Evolutionary conservation across 1,140 invertebrate genomes (phyloP).

Genomic region (Tetramorium parvispinum): DNA sequence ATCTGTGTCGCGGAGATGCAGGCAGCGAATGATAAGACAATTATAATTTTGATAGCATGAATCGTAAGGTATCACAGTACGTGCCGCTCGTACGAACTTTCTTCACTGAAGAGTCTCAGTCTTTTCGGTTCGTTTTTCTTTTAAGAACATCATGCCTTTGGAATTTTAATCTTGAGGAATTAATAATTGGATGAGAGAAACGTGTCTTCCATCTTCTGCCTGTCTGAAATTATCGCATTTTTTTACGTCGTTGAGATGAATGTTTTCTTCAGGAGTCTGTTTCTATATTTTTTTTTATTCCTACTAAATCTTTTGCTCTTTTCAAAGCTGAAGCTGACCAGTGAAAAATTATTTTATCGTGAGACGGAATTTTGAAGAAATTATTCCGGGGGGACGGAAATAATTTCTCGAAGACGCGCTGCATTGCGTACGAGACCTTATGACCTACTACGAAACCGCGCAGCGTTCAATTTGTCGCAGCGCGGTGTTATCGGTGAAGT

Average conservation of each 20-base stretch:
- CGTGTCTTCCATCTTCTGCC: background rate
- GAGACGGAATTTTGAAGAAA: background rate
- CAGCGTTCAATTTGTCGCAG: slow-evolving; percentile 4
- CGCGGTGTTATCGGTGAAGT: slow-evolving; percentile 35
- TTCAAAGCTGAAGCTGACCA: background rate
- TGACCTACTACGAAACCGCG: slow-evolving; percentile 40
- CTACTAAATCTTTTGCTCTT: background rate
- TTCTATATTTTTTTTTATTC: background rate
- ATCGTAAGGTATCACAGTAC: background rate
- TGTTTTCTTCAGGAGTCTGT: background rate
- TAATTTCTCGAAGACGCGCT: slow-evolving; percentile 28
- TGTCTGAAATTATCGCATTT: background rate
- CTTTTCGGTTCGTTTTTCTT: background rate
- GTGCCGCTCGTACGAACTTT: background rate
- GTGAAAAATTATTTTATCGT: background rate
- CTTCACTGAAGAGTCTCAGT: background rate
- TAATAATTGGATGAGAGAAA: background rate
- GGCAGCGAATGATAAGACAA: slow-evolving; percentile 28
- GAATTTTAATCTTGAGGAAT: background rate
- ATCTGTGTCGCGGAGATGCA: slow-evolving; percentile 26
- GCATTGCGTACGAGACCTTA: slow-evolving; percentile 36
- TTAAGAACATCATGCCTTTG: background rate
- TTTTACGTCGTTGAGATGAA: background rate
- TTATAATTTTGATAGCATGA: slow-evolving; percentile 23
- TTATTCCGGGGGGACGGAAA: background rate